Conservation (phyloP, 2,113 vertebrate genomes). For the Caranx melampygus region DNA sequence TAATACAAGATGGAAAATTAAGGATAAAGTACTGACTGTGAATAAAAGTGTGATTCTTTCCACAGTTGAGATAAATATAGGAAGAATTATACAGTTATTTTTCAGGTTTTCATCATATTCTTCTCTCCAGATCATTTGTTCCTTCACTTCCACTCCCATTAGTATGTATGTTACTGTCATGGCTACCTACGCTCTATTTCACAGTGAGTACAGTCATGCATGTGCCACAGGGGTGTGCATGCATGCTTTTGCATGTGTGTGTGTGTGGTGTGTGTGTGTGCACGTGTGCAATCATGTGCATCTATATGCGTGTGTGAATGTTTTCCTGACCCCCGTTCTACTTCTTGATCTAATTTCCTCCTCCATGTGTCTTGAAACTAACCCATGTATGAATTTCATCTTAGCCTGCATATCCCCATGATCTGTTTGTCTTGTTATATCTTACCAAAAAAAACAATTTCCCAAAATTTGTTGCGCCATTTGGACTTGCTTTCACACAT, state of each 20-base stretch:
- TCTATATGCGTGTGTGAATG: neutral
- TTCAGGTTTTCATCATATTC: neutral
- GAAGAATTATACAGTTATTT: neutral
- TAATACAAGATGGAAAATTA: neutral
- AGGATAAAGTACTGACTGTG: neutral
- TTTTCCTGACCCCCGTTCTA: conserved; percentile 24
- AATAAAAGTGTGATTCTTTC: neutral
- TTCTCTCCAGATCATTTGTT: conserved; percentile 2
- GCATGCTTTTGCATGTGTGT: neutral
- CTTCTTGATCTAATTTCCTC: neutral
- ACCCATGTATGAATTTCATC: neutral
- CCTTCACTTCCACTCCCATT: conserved; percentile 22
- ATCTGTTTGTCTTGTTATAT: conserved; percentile 33
- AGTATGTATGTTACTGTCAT: conserved; percentile 20
- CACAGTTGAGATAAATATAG: neutral
- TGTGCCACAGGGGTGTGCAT: neutral
- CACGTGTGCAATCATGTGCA: conserved; percentile 12
- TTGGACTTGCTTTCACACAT: conserved; percentile 17
- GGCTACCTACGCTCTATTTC: conserved; percentile 51
- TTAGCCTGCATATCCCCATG: conserved; percentile 6
- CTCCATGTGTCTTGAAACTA: conserved; percentile 7
- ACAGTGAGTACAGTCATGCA: conserved; percentile 21
- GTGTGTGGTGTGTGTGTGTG: neutral
- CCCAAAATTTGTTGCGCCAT: neutral
- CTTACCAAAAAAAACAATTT: neutral